Evolutionary conservation across 2,888 invertebrate species (phyloP).

Genomic region (Dusona sp.): DNA sequence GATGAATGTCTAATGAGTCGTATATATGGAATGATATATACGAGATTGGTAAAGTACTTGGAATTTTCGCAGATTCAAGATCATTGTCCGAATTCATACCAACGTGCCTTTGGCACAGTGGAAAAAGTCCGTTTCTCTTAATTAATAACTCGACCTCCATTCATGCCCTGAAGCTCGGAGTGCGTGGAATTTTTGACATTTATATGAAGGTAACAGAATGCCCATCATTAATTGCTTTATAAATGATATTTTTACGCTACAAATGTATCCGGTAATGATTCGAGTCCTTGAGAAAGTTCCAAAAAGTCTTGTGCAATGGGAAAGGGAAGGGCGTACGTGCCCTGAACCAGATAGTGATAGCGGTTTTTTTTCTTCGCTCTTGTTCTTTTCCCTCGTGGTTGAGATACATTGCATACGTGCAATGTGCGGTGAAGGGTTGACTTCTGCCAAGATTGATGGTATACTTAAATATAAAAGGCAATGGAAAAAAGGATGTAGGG

Average conservation of each 20-base stretch:
- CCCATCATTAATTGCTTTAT: not conserved
- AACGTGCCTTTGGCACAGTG: not conserved
- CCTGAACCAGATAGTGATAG: slow-evolving; percentile 46
- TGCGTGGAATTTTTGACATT: slow-evolving; percentile 4
- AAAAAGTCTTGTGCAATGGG: slow-evolving; percentile 29
- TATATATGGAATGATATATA: no score
- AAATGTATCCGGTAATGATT: slow-evolving; percentile 15
- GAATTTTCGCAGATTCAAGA: not conserved
- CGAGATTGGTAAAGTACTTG: not conserved
- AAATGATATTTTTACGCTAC: not conserved
- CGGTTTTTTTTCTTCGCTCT: slow-evolving; percentile 23
- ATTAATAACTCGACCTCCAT: slow-evolving; percentile 26
- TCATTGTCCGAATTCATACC: not conserved
- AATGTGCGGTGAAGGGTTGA: slow-evolving; percentile 26
- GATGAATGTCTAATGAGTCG: slow-evolving; percentile 48
- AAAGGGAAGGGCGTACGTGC: slow-evolving; percentile 36
- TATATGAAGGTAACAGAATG: not conserved
- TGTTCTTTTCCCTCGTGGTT: not conserved
- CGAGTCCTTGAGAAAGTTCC: slow-evolving; percentile 58
- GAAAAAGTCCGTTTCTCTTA: slow-evolving; percentile 29
- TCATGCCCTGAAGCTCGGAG: not conserved
- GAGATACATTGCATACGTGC: slow-evolving; percentile 7
- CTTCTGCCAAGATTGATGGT: not conserved
- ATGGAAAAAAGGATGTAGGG: not conserved
- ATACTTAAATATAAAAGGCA: not conserved